These are phyloP conservation scores for Ceyx melanurus DNA, from an alignment of 2,113 vertebrate genomes.

Conservation along the genomic window DNA sequence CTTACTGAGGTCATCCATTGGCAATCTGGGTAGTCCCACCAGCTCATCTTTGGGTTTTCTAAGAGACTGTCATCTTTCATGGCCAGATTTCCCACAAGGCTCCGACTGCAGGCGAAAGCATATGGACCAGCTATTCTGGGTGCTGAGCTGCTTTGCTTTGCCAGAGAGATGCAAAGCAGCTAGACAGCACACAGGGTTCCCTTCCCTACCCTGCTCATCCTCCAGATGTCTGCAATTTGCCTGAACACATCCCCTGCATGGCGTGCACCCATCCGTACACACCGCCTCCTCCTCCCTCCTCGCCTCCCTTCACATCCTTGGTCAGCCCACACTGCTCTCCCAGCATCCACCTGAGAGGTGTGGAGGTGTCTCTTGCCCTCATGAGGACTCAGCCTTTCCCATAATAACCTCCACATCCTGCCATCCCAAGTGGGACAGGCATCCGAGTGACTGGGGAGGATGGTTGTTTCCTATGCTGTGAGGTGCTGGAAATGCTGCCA, in stretches of 20 bases:
- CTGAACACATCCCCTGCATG: neutral
- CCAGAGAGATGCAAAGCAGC: slow-evolving; percentile 34
- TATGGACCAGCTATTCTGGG: slow-evolving; percentile 54
- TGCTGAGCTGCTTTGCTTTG: slow-evolving; percentile 41
- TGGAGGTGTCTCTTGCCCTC: neutral
- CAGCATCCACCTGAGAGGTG: neutral
- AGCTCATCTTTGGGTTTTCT: neutral
- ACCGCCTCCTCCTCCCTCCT: neutral
- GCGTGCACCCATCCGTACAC: fast-evolving
- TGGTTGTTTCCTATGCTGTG: neutral
- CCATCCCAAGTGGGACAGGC: neutral
- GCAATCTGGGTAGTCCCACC: neutral
- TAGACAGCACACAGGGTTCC: slow-evolving; percentile 34
- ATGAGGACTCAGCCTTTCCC: neutral
- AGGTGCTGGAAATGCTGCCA: neutral
- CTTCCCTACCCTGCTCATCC: neutral
- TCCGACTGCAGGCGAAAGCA: neutral
- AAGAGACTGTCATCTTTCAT: neutral
- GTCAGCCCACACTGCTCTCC: neutral
- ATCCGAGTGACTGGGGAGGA: neutral
- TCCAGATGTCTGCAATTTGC: slow-evolving; percentile 9
- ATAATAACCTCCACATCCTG: neutral
- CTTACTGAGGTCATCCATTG: neutral
- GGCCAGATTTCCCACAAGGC: slow-evolving; percentile 12
- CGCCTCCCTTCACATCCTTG: neutral